phyloP scores from a whole-genome alignment of 1,140 invertebrate species.

The Artemia franciscana region DNA sequence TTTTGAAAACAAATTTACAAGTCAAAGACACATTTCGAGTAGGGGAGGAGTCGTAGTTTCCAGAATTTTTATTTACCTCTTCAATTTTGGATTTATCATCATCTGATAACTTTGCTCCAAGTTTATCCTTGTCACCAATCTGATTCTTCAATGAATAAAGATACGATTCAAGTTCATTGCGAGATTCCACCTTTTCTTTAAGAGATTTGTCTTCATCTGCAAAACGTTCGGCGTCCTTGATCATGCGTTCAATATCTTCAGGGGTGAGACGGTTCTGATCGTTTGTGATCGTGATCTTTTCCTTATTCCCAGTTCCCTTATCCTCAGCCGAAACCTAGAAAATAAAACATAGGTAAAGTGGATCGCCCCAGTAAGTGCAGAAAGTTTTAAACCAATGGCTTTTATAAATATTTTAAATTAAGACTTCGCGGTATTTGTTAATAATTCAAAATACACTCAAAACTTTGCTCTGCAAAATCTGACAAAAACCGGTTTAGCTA shows the following conservation, averaged over 20 bases:
- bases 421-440: too few relatives aligned
- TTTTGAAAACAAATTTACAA: too few relatives aligned
- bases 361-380: background rate
- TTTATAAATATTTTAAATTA: too few relatives aligned
- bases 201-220: slow-evolving; percentile 95
- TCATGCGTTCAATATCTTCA: slow-evolving; percentile 96
- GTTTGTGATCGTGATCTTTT: slow-evolving; percentile 97
- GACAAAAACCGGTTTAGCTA: too few relatives aligned
- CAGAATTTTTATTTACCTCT: slow-evolving; percentile 26
- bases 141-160: slow-evolving; percentile 97
- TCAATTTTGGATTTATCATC: slow-evolving; percentile 91
- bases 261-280: slow-evolving; percentile 89
- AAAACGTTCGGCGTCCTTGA: slow-evolving; percentile 93
- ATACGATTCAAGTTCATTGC: slow-evolving; percentile 88
- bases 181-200: slow-evolving; percentile 86
- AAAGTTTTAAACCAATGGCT: slow-evolving; percentile 2
- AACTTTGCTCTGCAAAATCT: too few relatives aligned
- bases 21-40: too few relatives aligned
- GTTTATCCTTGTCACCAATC: slow-evolving; percentile 87
- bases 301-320: slow-evolving; percentile 91
- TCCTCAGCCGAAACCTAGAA: slow-evolving; percentile 75
- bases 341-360: background rate
- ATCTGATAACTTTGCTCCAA: slow-evolving; percentile 70
- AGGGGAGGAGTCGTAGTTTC: too few relatives aligned
- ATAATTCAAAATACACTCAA: too few relatives aligned